phyloP scores from a whole-genome alignment of 2,797 vertebrate species.

The Hoplostethus atlanticus region DNA sequence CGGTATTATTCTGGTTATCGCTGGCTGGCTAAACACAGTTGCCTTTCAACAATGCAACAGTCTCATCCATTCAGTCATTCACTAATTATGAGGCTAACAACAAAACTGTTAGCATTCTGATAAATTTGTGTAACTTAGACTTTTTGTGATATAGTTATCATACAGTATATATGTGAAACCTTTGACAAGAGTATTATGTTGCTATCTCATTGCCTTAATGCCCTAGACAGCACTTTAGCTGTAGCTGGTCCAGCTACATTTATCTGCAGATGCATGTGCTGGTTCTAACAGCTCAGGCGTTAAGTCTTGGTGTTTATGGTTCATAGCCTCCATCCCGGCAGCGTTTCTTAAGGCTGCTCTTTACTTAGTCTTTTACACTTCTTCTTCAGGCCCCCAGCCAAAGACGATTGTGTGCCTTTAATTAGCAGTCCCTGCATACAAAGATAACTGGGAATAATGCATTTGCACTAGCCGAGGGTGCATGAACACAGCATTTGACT shows the following conservation, averaged over 20 bases:
- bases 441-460: constrained; percentile 69
- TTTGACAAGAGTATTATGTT: constrained; percentile 18
- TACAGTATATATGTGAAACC: neutral
- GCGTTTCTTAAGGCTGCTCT: constrained; percentile 55
- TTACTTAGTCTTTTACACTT: constrained; percentile 43
- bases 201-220: neutral
- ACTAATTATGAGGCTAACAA: no score
- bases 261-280: constrained; percentile 52
- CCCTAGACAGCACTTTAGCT: constrained; percentile 27
- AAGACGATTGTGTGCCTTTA: constrained; percentile 58
- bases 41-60: no score
- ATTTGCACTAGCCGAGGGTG: constrained; percentile 41
- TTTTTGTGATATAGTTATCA: neutral
- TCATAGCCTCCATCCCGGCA: constrained; percentile 40
- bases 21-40: no score
- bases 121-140: neutral
- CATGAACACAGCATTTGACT: constrained; percentile 47
- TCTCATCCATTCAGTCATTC: no score
- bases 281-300: constrained; percentile 20
- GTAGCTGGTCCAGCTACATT: constrained; percentile 30
- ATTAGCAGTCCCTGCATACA: constrained; percentile 68
- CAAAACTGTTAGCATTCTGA: no score
- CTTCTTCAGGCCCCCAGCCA: constrained; percentile 50
- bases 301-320: constrained; percentile 41
- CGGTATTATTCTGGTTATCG: no score